Evolutionary conservation across 92 coral and sea anemone genomes (phyloP), one percentile per base, ranked within the genome.

Genomic region (Epizoanthus ramosus): DNA sequence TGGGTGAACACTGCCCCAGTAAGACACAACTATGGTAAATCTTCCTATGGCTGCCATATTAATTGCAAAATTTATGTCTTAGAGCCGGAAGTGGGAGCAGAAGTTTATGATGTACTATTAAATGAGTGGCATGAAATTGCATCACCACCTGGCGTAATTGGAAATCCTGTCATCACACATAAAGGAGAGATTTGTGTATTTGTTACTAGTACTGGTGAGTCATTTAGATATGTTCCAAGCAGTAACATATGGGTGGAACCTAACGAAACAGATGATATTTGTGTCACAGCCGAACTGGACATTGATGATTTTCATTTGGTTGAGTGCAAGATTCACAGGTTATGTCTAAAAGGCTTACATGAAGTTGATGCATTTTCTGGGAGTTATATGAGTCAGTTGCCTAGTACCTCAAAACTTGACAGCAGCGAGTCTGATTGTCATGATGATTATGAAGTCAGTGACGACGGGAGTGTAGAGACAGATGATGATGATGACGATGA

Each of bases 1-100:
- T 93, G 97, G 97, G 81, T 57, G 7, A 80, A 70, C 35, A 86
- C 88, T 25, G 82, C 92, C 23, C 75, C 85, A 58, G 63, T 88
- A 84, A 83, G 33, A n/a, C 80, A 71, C 59, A 71, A 71, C 52
- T 71, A 43, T 47, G 76, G 76, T 15, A 19, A 47, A 6, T 21
- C 22, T 18, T 17, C 76, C 22, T 71, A 18, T 71, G 76, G 59
- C 10, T 87, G 86, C 17, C 89, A 60, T 57, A 80, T 82, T 43
- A 68, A 67, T 57, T 74, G 63, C 71, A 83, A 88, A 72, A 86
- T 93, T 45, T 93, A 90, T 74, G 92, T 80, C 12, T 63, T 93
- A 71, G 97, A 71, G n/a, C 13, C 35, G 0, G 76, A 47, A 71
- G 76, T 21, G 47, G 5, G 76, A 8, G 37, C 92, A 63, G 97